phyloP scores from a whole-genome alignment of 2,113 vertebrate species.

The Columba janthina region DNA sequence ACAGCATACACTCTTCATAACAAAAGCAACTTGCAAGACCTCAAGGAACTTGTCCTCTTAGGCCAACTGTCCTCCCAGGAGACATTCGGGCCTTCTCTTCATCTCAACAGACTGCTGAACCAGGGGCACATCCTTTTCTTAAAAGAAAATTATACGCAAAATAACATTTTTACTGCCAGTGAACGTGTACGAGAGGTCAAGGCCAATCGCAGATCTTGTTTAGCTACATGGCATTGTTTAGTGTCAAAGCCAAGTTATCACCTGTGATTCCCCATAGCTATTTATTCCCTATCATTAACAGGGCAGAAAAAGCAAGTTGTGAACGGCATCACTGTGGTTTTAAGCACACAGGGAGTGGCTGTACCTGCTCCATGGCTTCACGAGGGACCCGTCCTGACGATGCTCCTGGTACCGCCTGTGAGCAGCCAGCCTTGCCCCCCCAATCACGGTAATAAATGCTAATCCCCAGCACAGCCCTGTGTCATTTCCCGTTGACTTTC shows the following conservation, averaged over 20 bases:
- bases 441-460: background rate
- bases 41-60: background rate
- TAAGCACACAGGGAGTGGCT: rapidly evolving
- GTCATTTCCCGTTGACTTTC: background rate
- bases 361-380: background rate
- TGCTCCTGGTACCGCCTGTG: background rate
- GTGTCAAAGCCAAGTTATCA: background rate
- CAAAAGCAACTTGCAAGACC: background rate
- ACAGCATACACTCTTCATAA: rapidly evolving
- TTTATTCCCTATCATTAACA: background rate
- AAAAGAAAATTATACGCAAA: background rate
- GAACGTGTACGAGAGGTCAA: background rate
- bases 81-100: background rate
- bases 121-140: background rate
- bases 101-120: background rate
- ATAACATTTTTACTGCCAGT: background rate
- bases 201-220: background rate
- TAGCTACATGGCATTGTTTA: background rate
- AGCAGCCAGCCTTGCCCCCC: background rate
- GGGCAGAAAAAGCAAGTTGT: background rate
- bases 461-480: background rate
- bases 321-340: background rate
- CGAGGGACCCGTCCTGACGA: rapidly evolving
- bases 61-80: background rate
- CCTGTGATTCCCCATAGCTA: background rate